These are phyloP conservation scores for Agrotis ipsilon DNA, from an alignment of 2,888 invertebrate species.

Conservation along the genomic window DNA sequence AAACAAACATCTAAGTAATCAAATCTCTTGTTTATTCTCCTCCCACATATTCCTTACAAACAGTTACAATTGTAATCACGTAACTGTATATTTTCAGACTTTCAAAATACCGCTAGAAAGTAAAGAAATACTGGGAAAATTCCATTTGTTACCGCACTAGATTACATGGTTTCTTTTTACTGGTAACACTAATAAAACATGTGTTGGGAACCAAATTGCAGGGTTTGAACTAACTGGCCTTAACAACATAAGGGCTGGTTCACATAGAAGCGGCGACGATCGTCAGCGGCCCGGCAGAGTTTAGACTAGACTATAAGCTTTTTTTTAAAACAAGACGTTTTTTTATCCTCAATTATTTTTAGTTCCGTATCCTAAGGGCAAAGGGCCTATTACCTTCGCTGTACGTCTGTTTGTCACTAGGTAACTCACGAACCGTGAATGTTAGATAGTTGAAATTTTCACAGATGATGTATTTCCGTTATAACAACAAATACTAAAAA, in stretches of 20 bases:
- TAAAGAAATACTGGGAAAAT: constrained; percentile 27
- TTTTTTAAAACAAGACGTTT: too few species aligned
- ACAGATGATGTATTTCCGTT: too few species aligned
- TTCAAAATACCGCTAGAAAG: constrained; percentile 28
- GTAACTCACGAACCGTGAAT: too few species aligned
- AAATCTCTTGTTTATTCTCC: constrained; percentile 7
- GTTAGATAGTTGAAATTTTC: too few species aligned
- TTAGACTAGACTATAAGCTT: too few species aligned
- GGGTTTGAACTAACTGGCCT: constrained; percentile 5
- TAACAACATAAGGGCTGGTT: background rate
- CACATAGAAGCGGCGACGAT: too few species aligned
- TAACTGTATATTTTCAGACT: constrained; percentile 23
- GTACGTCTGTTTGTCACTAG: too few species aligned
- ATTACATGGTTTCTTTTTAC: constrained; percentile 27
- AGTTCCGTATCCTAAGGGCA: too few species aligned
- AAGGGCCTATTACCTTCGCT: too few species aligned
- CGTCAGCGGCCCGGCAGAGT: too few species aligned
- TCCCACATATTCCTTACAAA: constrained; percentile 11
- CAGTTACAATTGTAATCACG: constrained; percentile 7
- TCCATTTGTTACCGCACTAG: constrained; percentile 19
- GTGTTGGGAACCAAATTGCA: constrained; percentile 27
- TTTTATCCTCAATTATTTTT: too few species aligned
- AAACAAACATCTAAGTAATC: constrained; percentile 8
- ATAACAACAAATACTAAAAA: too few species aligned
- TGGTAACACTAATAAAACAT: constrained; percentile 22